Evolutionary conservation across 2,797 vertebrate species (phyloP), one percentile per base, ranked within the genome.

Genomic region (Dipus sagitta): DNA sequence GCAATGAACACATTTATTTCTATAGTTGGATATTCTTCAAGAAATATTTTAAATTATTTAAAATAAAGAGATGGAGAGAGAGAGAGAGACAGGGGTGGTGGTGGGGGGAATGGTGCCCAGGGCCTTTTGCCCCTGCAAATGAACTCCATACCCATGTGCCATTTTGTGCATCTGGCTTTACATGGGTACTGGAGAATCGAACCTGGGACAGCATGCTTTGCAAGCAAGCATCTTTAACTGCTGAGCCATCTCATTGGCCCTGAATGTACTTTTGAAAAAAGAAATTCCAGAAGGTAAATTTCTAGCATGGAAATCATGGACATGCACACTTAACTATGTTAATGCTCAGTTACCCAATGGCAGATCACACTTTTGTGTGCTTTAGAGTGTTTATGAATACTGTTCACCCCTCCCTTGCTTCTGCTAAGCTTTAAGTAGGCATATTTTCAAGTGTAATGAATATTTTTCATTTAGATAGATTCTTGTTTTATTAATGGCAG

Each of bases 261-360:
- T 10, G 47, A 47, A 47, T 47, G 11, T 47, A 47, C 47, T 10
- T 47, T 47, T 9, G 11, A 47, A 47, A 47, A 47, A 64, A 62
- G 34, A 77, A 91, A 90, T 92, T 58, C n/a, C 21, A n/a, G 81
- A 85, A 88, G 24, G 14, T 67, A 54, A 30, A 60, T 74, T 89
- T 54, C 24, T 68, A 74, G 30, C 23, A 20, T 88, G 77, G 54
- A 94, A 89, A 95, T 58, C 18, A 10, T 80, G 24, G n/a, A 3
- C 78, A 11, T 42, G 1, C n/a, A n/a, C 7, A 52, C 28, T 32
- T 77, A 34, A 93, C 42, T 8, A 47, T 58, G 20, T n/a, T n/a
- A 65, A 67, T 75, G 9, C 6, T 30, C 17, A 68, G 28, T 88
- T 47, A 60, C 18, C 21, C 18, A 60, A 32, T 6, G 52, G 21